Evolutionary conservation across 2,113 vertebrate species (phyloP).

Genomic region (Sturnira hondurensis): DNA sequence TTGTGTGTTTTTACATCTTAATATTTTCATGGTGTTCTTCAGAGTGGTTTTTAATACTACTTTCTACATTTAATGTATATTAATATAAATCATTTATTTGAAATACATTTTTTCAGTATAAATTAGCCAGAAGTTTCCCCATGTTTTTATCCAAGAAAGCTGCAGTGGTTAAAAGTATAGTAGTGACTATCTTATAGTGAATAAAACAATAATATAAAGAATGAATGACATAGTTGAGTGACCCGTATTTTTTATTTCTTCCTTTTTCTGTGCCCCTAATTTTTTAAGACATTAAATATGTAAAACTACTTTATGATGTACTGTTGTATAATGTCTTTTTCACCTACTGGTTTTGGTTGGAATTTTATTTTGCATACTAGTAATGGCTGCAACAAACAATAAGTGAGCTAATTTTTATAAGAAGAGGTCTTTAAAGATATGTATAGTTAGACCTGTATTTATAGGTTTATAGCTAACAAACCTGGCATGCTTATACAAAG

Average conservation of each 20-base stretch:
- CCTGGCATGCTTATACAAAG: neutral
- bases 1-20: neutral
- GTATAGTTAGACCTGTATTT: neutral
- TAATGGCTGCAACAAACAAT: neutral
- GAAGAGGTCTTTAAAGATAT: neutral
- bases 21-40: neutral
- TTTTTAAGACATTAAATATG: neutral
- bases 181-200: neutral
- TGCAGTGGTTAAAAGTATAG: neutral
- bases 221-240: neutral
- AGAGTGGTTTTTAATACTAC: neutral
- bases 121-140: neutral
- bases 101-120: neutral
- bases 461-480: neutral
- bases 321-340: neutral
- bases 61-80: neutral
- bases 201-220: neutral
- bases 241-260: neutral
- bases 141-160: neutral
- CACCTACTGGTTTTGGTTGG: neutral
- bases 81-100: neutral
- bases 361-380: neutral
- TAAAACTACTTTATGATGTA: neutral
- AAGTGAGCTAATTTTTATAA: neutral
- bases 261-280: neutral